Evolutionary conservation across 1,140 invertebrate genomes (phyloP), one percentile per base, ranked within the genome.

Genomic region (Drosophila funebris): DNA sequence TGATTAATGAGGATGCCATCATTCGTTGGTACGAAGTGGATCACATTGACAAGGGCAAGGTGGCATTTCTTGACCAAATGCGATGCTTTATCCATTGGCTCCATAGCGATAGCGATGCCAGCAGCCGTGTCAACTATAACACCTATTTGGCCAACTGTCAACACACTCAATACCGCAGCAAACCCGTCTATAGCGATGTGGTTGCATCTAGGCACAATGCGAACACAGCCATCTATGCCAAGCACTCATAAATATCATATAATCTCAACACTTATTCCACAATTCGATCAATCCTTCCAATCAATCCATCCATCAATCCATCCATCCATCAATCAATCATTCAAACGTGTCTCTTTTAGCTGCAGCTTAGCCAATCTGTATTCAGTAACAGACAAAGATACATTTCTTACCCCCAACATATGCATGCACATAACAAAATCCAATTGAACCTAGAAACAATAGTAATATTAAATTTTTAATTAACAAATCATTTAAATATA

Each of bases 1-100:
- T 73, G n/a, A 24, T 73, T 20, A 60, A 27, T 4, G 50, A 69
- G 37, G 46, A 69, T 13, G 71, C 71, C 8, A 69, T 69, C 7
- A 9, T 54, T 1, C 63, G 63, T 1, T 73, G 71, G 64, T 62
- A 54, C 5, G 44, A 68, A 20, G 52, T 50, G 9, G 62, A 66
- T 24, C 70, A 73, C 16, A 50, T 60, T 2, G 54, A 68, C 8
- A 57, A 60, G 52, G 70, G 70, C 16, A 60, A 60, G 29, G 43
- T 29, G 3, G 46, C 53, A 0, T 67, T 67, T 41, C 46, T 73
- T 0, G 54, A 39, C 4, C 70, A 68, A 20, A 73, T 73, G 70
- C 68, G 16, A 9, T 24, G 61, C 0, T 71, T 71, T 4, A 36
- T 71, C 3, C 61, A 33, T 3, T 57, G 41, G 41, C 36, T 66